These are phyloP conservation scores for Pseudomyrmex dendroicus DNA, from an alignment of 1,140 invertebrate species.

Conservation along the genomic window DNA sequence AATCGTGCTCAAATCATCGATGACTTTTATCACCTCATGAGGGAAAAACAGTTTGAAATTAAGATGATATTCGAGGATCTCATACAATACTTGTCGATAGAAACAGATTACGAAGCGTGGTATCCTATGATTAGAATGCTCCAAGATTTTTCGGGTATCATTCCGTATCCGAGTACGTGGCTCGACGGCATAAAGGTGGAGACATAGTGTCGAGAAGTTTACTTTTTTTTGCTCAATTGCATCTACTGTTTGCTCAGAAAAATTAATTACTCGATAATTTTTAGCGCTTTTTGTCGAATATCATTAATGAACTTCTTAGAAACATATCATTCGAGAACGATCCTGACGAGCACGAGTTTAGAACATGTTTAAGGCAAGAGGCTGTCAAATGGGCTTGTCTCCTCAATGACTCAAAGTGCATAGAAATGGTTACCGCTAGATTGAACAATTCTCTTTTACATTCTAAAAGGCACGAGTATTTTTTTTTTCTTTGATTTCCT, in stretches of 20 bases:
- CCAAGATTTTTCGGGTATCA: background rate
- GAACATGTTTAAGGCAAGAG: background rate
- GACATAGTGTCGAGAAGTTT: background rate
- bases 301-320: background rate
- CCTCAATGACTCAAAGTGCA: no score
- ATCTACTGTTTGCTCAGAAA: no score
- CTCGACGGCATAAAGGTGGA: background rate
- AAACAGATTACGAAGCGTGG: background rate
- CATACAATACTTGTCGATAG: background rate
- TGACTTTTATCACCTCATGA: background rate
- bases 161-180: background rate
- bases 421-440: no score
- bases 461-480: no score
- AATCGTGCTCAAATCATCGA: constrained; percentile 4
- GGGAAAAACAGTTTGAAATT: background rate
- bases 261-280: background rate
- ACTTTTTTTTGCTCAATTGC: no score
- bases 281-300: background rate
- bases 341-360: background rate
- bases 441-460: no score
- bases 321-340: background rate
- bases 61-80: background rate
- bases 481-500: no score
- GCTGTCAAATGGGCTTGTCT: background rate
- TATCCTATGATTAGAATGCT: background rate